These are phyloP conservation scores for Drosophila sturtevanti DNA, from an alignment of 1,140 invertebrate genomes.

Conservation along the genomic window DNA sequence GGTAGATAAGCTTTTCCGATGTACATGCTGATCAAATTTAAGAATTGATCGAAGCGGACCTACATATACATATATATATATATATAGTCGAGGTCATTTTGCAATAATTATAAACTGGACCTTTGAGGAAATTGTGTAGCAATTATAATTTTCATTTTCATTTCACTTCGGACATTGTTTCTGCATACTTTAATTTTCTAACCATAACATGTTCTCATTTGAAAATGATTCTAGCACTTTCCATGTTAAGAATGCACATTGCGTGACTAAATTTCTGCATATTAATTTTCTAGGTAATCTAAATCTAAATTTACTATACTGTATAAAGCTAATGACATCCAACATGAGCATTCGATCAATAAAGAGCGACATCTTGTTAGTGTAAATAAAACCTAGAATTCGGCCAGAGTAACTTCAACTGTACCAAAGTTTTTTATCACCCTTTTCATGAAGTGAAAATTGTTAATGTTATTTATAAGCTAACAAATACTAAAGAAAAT, in stretches of 20 bases:
- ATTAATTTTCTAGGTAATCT: conserved; percentile 32
- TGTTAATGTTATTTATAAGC: no score
- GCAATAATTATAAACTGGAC: no score
- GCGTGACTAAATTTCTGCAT: conserved; percentile 37
- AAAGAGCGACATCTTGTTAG: background rate
- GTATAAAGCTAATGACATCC: background rate
- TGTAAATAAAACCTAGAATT: background rate
- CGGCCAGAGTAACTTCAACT: no score
- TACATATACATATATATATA: no score
- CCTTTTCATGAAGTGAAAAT: no score
- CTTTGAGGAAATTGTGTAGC: no score
- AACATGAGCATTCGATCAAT: conserved; percentile 10
- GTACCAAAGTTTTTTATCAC: no score
- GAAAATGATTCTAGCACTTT: background rate
- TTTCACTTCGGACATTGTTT: conserved; percentile 5
- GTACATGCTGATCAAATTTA: no score
- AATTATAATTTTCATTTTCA: conserved; percentile 26
- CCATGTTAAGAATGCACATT: conserved; percentile 46
- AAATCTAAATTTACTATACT: background rate
- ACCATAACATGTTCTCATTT: background rate
- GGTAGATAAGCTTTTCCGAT: no score
- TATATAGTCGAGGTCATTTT: no score
- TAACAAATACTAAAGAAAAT: no score
- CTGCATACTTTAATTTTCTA: background rate
- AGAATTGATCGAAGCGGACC: no score